These are phyloP conservation scores for Pilophorus perplexus DNA, from an alignment of 2,888 invertebrate species.

Conservation along the genomic window DNA sequence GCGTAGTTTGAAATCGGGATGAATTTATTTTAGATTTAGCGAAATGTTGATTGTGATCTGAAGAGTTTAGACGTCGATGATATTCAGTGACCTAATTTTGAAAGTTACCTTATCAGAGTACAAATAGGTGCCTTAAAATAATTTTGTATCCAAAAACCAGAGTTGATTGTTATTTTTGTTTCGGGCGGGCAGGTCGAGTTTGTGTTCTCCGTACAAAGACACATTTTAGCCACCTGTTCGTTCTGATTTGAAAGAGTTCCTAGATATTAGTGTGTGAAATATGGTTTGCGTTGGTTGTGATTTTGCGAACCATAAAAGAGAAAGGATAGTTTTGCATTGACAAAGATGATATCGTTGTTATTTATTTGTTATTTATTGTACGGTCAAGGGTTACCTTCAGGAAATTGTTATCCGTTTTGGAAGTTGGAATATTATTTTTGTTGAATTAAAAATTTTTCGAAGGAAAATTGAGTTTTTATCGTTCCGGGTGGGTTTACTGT, in stretches of 20 bases:
- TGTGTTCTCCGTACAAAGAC: no score
- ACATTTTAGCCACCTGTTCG: neutral
- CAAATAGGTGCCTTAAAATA: conserved; percentile 36
- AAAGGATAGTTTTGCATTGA: conserved; percentile 1
- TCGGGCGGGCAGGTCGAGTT: no score
- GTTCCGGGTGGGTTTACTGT: no score
- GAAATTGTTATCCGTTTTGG: neutral
- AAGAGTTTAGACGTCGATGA: no score
- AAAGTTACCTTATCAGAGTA: conserved; percentile 38
- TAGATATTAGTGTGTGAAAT: conserved; percentile 18
- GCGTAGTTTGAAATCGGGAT: no score
- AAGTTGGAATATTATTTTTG: conserved; percentile 16
- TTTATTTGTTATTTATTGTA: neutral
- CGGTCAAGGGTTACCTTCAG: neutral
- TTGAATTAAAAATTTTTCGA: conserved; percentile 8
- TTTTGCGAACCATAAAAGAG: conserved; percentile 9
- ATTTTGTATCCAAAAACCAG: neutral
- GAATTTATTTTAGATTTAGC: no score
- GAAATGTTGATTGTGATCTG: no score
- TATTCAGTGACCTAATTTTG: neutral
- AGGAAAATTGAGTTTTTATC: no score
- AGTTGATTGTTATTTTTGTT: neutral
- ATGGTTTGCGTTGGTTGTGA: neutral
- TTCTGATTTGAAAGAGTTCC: neutral
- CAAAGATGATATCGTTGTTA: neutral